phyloP scores from a whole-genome alignment of 2,888 invertebrate genomes.

The Neria commutata region DNA sequence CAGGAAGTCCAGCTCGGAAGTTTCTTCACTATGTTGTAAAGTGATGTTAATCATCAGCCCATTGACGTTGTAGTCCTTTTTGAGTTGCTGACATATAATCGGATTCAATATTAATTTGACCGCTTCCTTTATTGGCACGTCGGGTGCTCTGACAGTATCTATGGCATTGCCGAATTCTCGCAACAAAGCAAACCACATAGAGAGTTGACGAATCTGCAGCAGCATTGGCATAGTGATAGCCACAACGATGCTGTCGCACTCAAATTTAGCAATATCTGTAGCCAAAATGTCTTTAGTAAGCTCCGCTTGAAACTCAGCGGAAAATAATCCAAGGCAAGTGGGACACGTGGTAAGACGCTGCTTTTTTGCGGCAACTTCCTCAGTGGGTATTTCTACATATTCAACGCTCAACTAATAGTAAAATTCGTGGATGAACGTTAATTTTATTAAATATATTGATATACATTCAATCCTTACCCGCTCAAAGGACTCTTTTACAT shows the following conservation, averaged over 20 bases:
- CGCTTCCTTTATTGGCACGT: conserved; percentile 75
- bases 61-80: conserved; percentile 65
- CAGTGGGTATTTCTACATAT: conserved; percentile 17
- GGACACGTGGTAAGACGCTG: conserved; percentile 67
- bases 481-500: conserved; percentile 62
- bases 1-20: conserved; percentile 66
- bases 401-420: conserved; percentile 39
- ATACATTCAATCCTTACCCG: conserved; percentile 61
- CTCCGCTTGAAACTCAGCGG: conserved; percentile 64
- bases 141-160: conserved; percentile 50
- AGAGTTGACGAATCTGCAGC: conserved; percentile 71
- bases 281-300: conserved; percentile 65
- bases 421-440: background rate
- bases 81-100: conserved; percentile 65
- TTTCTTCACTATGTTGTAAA: conserved; percentile 64
- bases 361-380: conserved; percentile 56
- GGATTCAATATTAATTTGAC: conserved; percentile 77
- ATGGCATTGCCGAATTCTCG: conserved; percentile 65
- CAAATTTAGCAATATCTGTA: conserved; percentile 66
- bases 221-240: conserved; percentile 75
- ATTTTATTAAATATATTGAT: background rate
- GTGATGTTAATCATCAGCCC: conserved; percentile 63
- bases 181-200: conserved; percentile 67
- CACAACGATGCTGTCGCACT: conserved; percentile 70
- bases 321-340: conserved; percentile 76